Evolutionary conservation across 2,113 vertebrate species (phyloP), one percentile per base, ranked within the genome.

Genomic region (Athene noctua): DNA sequence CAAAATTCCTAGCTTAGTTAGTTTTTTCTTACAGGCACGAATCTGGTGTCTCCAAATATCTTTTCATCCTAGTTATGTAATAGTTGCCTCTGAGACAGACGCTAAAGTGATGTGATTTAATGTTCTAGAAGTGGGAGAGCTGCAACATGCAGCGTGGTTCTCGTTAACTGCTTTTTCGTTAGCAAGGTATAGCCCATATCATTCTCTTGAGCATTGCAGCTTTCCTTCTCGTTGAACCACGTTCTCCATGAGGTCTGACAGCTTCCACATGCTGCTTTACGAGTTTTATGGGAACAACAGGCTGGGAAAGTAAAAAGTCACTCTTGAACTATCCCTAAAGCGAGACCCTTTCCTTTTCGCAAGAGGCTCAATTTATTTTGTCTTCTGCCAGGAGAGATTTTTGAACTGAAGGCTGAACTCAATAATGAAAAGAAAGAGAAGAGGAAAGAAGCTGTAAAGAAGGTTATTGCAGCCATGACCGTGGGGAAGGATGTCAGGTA

Each of bases 381-480:
- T 96, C 44, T 96, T 71, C 94, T 98, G 86, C 32, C 91, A 99
- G 99, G 99, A 86, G 99, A 99, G 98, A 99, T 99, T 97, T 99
- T 99, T 98, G 99, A 99, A 92, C 97, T 99, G 97, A 99, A 99
- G 97, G 99, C 99, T 42, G 99, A 99, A 88, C 98, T 99, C 97
- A 99, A 99, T 97, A 99, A 99, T 99, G 99, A 99, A 95, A 99
- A 99, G 98, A 99, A 99, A 95, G 99, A 99, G 97, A 99, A 99
- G 95, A 98, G 99, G 94, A 99, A 99, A 97, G 99, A 99, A 97
- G 99, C 99, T 3, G 99, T 99, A 22, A 99, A 99, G 97, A 99
- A 99, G 96, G 99, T 99, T 93, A 99, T 99, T 80, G 99, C 99
- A 75, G 99, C 99, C 91, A 99, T 99, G 99, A 99, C 99, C 0